Evolutionary conservation across 2,113 vertebrate species (phyloP), one percentile per base, ranked within the genome.

Genomic region (Albula glossodonta): DNA sequence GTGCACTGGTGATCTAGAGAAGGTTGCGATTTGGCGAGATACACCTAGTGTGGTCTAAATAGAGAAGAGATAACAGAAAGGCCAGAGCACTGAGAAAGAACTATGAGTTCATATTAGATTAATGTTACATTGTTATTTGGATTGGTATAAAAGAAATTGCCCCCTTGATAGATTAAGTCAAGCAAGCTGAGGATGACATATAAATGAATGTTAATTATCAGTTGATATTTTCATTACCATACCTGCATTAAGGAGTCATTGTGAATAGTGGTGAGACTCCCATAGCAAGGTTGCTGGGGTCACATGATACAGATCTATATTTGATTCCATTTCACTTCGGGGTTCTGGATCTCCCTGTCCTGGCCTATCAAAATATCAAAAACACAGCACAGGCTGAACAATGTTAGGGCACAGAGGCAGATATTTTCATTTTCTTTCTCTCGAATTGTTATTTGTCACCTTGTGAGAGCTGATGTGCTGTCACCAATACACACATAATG

Each of bases 111-210:
- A 41, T 81, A 11, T 83, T 13, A 57, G 17, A 83, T 63, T 78
- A 63, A 74, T 74, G n/a, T 25, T 17, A 25, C 5, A 74, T 31
- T 74, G n/a, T 70, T 70, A 41, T 41, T 41, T 63, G 22, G 63
- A 25, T 74, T 66, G 22, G 60, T 66, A 66, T 22, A 66, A 66
- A 66, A n/a, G 25, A 31, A 31, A 74, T 10, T 31, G 53, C 12
- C 53, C 53, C 53, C 53, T 56, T 56, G 70, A 31, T 13, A 31
- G 7, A 31, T 31, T 74, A 22, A 74, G n/a, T 70, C 63, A 88
- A 87, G 86, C 87, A 90, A 86, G 81, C 88, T 88, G 87, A 85
- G 86, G 89, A 88, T 89, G 90, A 85, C 87, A 81, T 89, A 87
- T 89, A 74, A 31, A 74, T 31, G n/a, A 74, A 31, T 31, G 70